phyloP scores from a whole-genome alignment of 2,888 invertebrate species.

The Microchrysa polita region DNA sequence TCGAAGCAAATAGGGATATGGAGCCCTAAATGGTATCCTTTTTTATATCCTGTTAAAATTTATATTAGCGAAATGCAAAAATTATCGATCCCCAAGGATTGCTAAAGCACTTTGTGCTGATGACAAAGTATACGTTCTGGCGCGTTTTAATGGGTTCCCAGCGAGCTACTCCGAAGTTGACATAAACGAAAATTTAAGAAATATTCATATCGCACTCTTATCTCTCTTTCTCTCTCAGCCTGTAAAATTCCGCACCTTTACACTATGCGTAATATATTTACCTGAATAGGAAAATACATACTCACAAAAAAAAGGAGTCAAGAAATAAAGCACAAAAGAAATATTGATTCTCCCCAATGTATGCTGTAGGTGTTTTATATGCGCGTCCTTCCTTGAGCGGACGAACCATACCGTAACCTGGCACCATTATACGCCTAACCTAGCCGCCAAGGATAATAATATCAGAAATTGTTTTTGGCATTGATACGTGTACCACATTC shows the following conservation, averaged over 20 bases:
- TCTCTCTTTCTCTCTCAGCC: not conserved
- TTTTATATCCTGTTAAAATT: conserved; percentile 10
- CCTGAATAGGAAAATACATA: not conserved
- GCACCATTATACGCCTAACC: not conserved
- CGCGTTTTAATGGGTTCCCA: conserved; percentile 14
- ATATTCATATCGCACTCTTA: not conserved
- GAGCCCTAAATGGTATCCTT: not conserved
- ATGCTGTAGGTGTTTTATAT: not conserved
- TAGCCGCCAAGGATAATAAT: conserved; percentile 19
- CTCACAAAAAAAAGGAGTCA: not conserved
- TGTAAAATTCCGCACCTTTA: not conserved
- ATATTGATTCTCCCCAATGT: not conserved
- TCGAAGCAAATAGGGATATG: not conserved
- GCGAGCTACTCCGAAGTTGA: not conserved
- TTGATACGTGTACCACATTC: conserved; percentile 7
- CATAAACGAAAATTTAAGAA: not conserved
- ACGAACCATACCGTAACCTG: not conserved
- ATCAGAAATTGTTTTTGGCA: conserved; percentile 20
- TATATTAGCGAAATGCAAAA: conserved; percentile 23
- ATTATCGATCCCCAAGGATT: conserved; percentile 25
- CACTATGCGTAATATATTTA: conserved; percentile 22
- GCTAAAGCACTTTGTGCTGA: conserved; percentile 19
- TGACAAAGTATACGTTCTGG: conserved; percentile 17
- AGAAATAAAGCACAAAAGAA: not conserved
- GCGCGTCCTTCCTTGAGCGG: not conserved